Percentiles rank a stretch among this genome's conserved stretches.
Evolutionary conservation across 2,113 vertebrate genomes (phyloP).

Genomic region (Saccopteryx leptura): DNA sequence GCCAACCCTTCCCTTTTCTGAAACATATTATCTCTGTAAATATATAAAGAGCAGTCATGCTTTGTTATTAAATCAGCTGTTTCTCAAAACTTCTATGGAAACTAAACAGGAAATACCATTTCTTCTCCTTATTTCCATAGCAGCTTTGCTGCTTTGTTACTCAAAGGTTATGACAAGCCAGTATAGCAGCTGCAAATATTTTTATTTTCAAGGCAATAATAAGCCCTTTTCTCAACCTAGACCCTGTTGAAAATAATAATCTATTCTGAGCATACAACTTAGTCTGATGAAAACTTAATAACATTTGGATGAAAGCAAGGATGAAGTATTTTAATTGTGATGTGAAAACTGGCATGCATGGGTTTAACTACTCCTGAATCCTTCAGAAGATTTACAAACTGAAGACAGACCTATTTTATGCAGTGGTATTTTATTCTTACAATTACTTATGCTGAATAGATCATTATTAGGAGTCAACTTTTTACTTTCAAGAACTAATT

Average conservation of each 20-base stretch:
- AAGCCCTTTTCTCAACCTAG: not conserved
- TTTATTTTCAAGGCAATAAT: not conserved
- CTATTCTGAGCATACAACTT: not conserved
- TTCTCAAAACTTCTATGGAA: not conserved
- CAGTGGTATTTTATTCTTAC: not conserved
- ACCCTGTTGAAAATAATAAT: constrained; percentile 32
- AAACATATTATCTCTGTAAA: not conserved
- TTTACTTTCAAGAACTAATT: not conserved
- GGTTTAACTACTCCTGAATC: not conserved
- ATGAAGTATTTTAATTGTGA: not conserved
- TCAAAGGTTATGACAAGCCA: not conserved
- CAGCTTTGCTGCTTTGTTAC: not conserved
- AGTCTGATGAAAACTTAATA: not conserved
- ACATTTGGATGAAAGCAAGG: not conserved
- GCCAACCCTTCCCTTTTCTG: not conserved
- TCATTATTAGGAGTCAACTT: not conserved
- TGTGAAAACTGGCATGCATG: not conserved
- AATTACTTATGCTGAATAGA: not conserved
- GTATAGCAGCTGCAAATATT: not conserved
- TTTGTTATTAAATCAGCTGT: not conserved
- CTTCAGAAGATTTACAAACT: not conserved
- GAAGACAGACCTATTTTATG: not conserved
- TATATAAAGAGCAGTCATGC: not conserved
- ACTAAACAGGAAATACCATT: not conserved
- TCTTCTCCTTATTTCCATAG: not conserved